Evolutionary conservation across 2,888 invertebrate species (phyloP), one percentile per base, ranked within the genome.

Genomic region (Heliconius charithonia): DNA sequence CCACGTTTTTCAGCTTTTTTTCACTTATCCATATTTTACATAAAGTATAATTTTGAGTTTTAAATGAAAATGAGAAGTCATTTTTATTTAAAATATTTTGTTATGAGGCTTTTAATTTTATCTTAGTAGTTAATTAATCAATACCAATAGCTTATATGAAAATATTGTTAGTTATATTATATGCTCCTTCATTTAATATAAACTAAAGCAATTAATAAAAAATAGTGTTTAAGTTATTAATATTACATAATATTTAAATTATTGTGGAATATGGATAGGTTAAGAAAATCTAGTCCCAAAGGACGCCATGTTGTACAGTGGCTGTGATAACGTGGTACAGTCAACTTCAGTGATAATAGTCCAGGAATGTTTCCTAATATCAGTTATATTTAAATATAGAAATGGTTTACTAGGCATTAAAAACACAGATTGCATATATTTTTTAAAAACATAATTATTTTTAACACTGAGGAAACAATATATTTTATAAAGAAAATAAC

Each of bases 311-410:
- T 89, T 89, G 88, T 89, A 89, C 86, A 90, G 88, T 89, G 92
- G 91, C 92, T 93, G 93, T 93, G 93, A 93, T 91, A 90, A 78
- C 77, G 81, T 86, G 85, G 83, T 83, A 78, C 32, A 81, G 77
- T 84, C 83, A 82, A 85, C 82, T 84, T 83, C 62, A 70, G 66
- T 80, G 70, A 56, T 29, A 75, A 75, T 80, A 80, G 71, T 75
- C 51, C 74, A 63, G 71, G 12, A 62, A n/a, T 59, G 41, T 59
- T 75, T 41, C 75, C 22, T 51, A 74, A 72, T 56, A 80, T 27
- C 59, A 74, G 76, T 71, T n/a, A 79, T 75, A 76, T 79, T 79
- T 76, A 75, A 72, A n/a, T 72, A 59, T 72, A 72, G 9, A 27
- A 7, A 59, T 12, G 27, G 70, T 51, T 67, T 25, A n/a, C n/a